Evolutionary conservation across 1,140 invertebrate species (phyloP).

Genomic region (Lepidurus packardi): DNA sequence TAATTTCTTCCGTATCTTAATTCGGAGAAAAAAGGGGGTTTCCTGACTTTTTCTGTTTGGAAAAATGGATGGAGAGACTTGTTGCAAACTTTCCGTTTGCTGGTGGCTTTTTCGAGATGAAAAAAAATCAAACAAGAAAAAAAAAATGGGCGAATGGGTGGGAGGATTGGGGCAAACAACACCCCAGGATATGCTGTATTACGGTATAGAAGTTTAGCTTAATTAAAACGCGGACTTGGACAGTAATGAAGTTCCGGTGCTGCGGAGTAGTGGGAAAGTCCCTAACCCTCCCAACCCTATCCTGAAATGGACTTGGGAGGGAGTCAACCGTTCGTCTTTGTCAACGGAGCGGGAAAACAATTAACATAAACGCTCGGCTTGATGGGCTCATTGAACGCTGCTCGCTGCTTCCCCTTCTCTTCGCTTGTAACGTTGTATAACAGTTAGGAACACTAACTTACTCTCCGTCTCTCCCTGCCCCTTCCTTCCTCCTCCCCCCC

Average conservation of each 20-base stretch:
- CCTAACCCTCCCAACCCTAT: background rate
- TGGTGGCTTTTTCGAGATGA: background rate
- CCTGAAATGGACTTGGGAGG: slow-evolving; percentile 7
- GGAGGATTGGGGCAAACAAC: background rate
- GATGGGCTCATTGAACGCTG: slow-evolving; percentile 18
- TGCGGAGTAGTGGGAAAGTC: background rate
- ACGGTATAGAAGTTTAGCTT: background rate
- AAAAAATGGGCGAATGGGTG: background rate
- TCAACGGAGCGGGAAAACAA: slow-evolving; percentile 21
- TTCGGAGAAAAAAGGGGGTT: background rate
- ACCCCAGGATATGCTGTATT: background rate
- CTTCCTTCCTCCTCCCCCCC: background rate
- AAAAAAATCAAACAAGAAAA: background rate
- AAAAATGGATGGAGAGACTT: background rate
- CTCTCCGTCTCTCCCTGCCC: background rate
- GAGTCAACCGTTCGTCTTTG: slow-evolving; percentile 21
- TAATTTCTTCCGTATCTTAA: background rate
- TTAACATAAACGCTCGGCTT: slow-evolving; percentile 21
- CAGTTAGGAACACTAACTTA: slow-evolving; percentile 21
- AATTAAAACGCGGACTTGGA: slow-evolving; percentile 14
- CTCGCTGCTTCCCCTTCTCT: background rate
- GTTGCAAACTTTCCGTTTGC: background rate
- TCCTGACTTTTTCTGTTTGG: background rate
- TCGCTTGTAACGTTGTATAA: slow-evolving; percentile 3
- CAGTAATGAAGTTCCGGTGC: slow-evolving; percentile 9